Conservation (phyloP, 92 coral and sea anemone genomes). For the Isaurus tuberculatus region DNA sequence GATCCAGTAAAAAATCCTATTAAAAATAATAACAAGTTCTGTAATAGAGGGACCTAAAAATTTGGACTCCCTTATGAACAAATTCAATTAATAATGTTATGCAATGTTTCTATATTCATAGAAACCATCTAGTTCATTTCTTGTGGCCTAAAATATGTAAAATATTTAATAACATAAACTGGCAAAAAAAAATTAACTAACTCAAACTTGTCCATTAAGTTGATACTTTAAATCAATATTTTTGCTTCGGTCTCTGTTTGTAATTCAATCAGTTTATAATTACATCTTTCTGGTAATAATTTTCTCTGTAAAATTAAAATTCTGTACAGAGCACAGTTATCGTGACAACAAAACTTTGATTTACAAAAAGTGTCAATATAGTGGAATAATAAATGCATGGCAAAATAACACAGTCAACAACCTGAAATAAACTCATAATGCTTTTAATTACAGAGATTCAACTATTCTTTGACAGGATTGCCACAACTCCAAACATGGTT, state of each 20-base stretch:
- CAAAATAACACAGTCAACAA: conserved; percentile 5
- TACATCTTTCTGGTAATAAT: conserved; percentile 15
- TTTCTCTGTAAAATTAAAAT: conserved; percentile 19
- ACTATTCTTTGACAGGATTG: background rate
- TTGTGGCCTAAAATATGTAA: too few relatives aligned
- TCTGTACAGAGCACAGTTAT: conserved; percentile 18
- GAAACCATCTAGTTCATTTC: too few relatives aligned
- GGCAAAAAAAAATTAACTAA: background rate
- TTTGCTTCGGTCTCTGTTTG: background rate
- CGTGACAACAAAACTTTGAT: conserved; percentile 18
- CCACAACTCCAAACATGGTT: conserved; percentile 47
- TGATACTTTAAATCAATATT: conserved; percentile 1
- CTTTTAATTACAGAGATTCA: conserved; percentile 9
- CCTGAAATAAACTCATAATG: conserved; percentile 6
- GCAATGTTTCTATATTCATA: background rate
- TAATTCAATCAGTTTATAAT: conserved; percentile 20
- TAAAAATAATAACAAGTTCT: conserved; percentile 19
- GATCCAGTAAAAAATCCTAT: conserved; percentile 5
- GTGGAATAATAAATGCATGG: background rate
- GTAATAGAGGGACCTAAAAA: conserved; percentile 26
- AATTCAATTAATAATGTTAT: conserved; percentile 23
- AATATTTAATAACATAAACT: conserved; percentile 7
- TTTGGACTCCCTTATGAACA: conserved; percentile 13
- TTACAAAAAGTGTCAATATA: conserved; percentile 19
- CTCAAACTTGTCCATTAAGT: background rate